Percentiles rank a stretch among this genome's conserved stretches.
Conservation (phyloP, 2,888 invertebrate species). For the Syrphus vitripennis region DNA sequence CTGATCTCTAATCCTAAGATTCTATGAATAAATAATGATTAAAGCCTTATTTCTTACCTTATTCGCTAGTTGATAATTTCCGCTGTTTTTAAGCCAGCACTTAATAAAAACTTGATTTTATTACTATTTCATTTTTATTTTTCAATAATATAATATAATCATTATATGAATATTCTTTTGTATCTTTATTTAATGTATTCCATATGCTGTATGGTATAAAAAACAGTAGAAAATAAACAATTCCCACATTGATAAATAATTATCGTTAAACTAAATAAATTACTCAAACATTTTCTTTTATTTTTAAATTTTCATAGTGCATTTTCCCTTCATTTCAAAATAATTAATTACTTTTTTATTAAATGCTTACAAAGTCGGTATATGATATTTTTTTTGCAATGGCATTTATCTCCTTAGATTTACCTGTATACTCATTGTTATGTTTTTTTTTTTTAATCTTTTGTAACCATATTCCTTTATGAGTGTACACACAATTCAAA, state of each 20-base stretch:
- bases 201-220: constrained; percentile 68
- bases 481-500: not conserved
- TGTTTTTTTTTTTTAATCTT: not conserved
- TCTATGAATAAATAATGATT: too few species aligned
- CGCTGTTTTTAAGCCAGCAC: not conserved
- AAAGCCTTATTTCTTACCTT: too few species aligned
- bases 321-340: constrained; percentile 21
- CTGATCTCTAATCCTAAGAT: too few species aligned
- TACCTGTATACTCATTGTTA: not conserved
- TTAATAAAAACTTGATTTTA: not conserved
- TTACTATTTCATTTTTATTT: constrained; percentile 59
- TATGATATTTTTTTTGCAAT: not conserved
- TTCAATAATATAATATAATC: constrained; percentile 66
- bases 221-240: constrained; percentile 70
- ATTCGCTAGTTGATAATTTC: too few species aligned
- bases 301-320: not conserved
- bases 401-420: constrained; percentile 3
- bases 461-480: not conserved
- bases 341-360: constrained; percentile 17
- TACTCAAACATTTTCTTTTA: constrained; percentile 19
- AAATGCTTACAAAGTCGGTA: constrained; percentile 6
- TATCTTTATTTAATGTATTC: constrained; percentile 60
- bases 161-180: constrained; percentile 54
- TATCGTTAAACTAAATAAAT: constrained; percentile 39
- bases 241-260: constrained; percentile 66